Percentiles rank a stretch among this genome's conserved stretches.
Conservation (phyloP, 2,113 vertebrate species). For the Alexandromys fortis region DNA sequence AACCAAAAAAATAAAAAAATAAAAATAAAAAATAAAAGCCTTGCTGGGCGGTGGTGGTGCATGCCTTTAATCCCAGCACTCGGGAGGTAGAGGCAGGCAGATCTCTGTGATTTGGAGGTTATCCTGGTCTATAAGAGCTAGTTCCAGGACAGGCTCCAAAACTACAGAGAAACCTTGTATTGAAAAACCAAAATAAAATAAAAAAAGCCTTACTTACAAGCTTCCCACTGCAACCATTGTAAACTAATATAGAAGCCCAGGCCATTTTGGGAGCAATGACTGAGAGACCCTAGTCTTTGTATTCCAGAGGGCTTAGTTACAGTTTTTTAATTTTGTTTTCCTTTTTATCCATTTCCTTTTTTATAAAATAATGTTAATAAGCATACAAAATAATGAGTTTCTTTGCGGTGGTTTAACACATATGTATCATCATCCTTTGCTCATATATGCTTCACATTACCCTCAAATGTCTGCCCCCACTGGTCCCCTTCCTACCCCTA, state of each 20-base stretch:
- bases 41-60: not conserved
- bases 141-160: too few species aligned
- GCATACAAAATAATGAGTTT: not conserved
- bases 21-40: not conserved
- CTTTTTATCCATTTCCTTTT: not conserved
- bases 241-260: not conserved
- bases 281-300: not conserved
- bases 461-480: not conserved
- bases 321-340: not conserved
- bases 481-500: not conserved
- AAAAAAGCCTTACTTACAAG: not conserved
- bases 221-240: not conserved
- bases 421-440: not conserved
- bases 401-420: not conserved
- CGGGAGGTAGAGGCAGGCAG: too few species aligned
- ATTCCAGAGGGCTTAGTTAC: not conserved
- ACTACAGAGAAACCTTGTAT: too few species aligned
- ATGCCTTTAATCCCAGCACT: too few species aligned
- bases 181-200: too few species aligned
- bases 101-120: too few species aligned
- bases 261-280: not conserved
- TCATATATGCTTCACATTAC: not conserved
- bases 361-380: not conserved
- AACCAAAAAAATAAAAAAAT: too few species aligned
- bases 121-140: too few species aligned